Evolutionary conservation across 2,888 invertebrate species (phyloP), one percentile per base, ranked within the genome.

Genomic region (Meghimatium bilineatum): DNA sequence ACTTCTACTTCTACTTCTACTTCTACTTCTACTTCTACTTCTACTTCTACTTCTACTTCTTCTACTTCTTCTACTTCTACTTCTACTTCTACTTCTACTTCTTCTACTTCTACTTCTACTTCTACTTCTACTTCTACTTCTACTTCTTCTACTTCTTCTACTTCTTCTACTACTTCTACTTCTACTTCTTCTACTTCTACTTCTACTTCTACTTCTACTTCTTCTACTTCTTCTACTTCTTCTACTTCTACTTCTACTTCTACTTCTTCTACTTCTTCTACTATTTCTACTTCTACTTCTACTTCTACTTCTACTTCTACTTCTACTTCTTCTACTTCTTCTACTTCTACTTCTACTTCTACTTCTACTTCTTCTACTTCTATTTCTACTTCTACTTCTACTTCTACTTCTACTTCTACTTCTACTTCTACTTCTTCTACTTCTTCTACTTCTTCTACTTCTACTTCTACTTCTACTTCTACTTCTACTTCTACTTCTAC

Each of bases 71-170:
- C 60, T 60, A 32, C 23, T 32, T 67, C 32, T 23, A 32, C 6
- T 38, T 34, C 67, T 67, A 32, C 67, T 67, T 29, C 32, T 67
- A 32, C 67, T 67, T 17, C 67, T 67, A 67, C 67, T 67, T 32
- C 67, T 67, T 32, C 67, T 67, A 67, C 67, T 67, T 32, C 67
- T 67, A 14, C 67, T 67, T 17, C 67, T 67, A 67, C 67, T 67
- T 32, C 67, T 67, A 32, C 67, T 36, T 5, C 69, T 69, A 34
- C 36, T 69, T 34, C 34, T 34, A 36, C 69, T 36, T 5, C 36
- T 69, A 36, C 69, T 69, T 34, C 36, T 34, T 3, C 69, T 69
- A 36, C 69, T 34, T 26, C 69, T 67, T 17, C 67, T 67, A 32
- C 60, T 60, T 60, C 69, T 69, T 36, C 69, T 69, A 69, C 69